phyloP scores from a whole-genome alignment of 2,113 vertebrate genomes.

The Eulemur macaco region DNA sequence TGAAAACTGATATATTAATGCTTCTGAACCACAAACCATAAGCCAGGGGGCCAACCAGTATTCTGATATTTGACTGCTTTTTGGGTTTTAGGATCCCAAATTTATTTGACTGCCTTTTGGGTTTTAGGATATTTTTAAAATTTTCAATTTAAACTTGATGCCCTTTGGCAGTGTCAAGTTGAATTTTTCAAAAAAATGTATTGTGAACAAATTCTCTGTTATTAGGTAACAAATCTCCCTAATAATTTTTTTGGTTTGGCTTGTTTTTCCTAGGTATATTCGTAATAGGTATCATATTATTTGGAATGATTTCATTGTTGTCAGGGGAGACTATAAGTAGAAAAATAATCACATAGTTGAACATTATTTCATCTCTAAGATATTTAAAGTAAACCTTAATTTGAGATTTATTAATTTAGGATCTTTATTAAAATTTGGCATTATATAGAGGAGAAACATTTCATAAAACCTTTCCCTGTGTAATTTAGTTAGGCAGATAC shows the following conservation, averaged over 20 bases:
- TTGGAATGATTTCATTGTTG: constrained; percentile 45
- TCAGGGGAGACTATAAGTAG: constrained; percentile 23
- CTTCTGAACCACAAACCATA: not conserved
- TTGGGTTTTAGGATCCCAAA: not conserved
- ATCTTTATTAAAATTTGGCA: not conserved
- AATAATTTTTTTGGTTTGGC: not conserved
- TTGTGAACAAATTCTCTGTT: too few relatives aligned
- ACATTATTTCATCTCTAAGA: constrained; percentile 25
- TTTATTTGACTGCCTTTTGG: not conserved
- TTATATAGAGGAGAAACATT: not conserved
- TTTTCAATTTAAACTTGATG: not conserved
- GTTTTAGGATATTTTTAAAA: not conserved
- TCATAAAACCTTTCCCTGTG: not conserved
- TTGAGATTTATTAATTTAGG: constrained; percentile 61
- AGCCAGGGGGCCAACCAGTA: not conserved
- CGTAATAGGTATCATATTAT: not conserved
- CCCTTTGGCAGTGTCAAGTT: not conserved
- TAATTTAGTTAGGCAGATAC: constrained; percentile 28
- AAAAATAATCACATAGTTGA: constrained; percentile 41
- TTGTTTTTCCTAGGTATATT: constrained; percentile 8
- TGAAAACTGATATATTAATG: not conserved
- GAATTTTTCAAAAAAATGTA: constrained; percentile 30
- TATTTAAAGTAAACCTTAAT: constrained; percentile 45
- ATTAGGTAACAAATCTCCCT: not conserved
- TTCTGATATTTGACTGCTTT: fast-evolving